These are phyloP conservation scores for Agrypnia vestita DNA, from an alignment of 1,140 invertebrate species.

Conservation along the genomic window DNA sequence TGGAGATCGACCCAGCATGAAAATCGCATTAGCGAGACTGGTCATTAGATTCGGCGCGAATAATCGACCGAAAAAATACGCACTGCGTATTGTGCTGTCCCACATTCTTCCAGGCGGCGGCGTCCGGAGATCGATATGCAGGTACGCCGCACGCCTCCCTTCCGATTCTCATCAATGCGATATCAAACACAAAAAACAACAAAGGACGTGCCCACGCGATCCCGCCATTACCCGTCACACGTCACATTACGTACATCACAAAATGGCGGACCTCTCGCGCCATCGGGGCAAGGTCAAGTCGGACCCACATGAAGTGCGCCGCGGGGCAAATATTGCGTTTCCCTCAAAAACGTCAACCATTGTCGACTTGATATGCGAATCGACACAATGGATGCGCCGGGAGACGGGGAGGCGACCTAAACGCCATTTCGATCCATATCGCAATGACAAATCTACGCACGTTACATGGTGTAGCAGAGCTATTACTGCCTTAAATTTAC, in stretches of 20 bases:
- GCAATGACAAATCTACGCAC: too few species aligned
- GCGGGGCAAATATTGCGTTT: slow-evolving; percentile 16
- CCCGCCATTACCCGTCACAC: slow-evolving; percentile 12
- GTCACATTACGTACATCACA: slow-evolving; percentile 4
- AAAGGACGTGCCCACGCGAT: slow-evolving; percentile 30
- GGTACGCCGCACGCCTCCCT: slow-evolving; percentile 26
- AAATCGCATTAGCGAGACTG: too few species aligned
- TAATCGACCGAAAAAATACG: slow-evolving; percentile 35
- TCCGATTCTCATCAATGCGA: slow-evolving; percentile 26
- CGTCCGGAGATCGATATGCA: slow-evolving; percentile 30
- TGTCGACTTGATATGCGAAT: slow-evolving; percentile 33
- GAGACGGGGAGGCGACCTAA: slow-evolving; percentile 2
- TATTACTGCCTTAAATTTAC: too few species aligned
- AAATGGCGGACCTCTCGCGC: slow-evolving; percentile 23
- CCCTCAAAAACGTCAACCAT: slow-evolving; percentile 18
- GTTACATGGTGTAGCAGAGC: too few species aligned
- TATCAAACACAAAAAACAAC: slow-evolving; percentile 30
- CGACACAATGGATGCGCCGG: slow-evolving; percentile 22
- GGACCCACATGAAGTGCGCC: slow-evolving; percentile 3
- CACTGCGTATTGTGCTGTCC: slow-evolving; percentile 18
- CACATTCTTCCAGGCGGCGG: slow-evolving; percentile 7
- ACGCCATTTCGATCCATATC: neutral
- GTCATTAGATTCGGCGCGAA: neutral
- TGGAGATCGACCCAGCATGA: too few species aligned
- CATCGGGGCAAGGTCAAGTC: slow-evolving; percentile 30